Evolutionary conservation across 2,888 invertebrate species (phyloP).

Genomic region (Brenthis hecate): DNA sequence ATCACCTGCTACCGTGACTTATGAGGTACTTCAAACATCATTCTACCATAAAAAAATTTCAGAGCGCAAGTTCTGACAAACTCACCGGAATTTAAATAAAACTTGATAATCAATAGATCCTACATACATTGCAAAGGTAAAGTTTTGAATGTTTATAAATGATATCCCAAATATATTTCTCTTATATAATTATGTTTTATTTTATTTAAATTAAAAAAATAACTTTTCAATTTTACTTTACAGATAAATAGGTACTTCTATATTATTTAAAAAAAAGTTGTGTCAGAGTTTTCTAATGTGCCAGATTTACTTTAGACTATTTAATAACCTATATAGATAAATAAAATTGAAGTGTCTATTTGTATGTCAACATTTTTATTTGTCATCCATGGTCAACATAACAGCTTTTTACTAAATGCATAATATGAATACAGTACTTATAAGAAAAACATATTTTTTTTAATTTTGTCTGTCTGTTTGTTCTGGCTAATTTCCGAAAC

Average conservation of each 20-base stretch:
- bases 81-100: neutral
- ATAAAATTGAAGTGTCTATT: too few species aligned
- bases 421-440: too few species aligned
- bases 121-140: conserved; percentile 15
- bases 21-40: neutral
- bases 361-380: too few species aligned
- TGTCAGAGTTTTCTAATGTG: neutral
- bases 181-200: conserved; percentile 58
- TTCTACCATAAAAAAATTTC: neutral
- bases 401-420: too few species aligned
- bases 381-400: too few species aligned
- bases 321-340: neutral
- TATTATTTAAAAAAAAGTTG: neutral
- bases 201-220: conserved; percentile 50
- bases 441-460: too few species aligned
- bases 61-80: neutral
- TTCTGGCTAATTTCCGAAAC: too few species aligned
- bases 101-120: neutral
- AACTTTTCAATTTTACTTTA: conserved; percentile 46
- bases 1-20: conserved; percentile 50
- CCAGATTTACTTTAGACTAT: neutral
- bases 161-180: conserved; percentile 50
- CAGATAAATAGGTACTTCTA: neutral
- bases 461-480: too few species aligned
- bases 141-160: conserved; percentile 30